Base-by-base conservation (phyloP, 2,797 vertebrate species). In the Microctenopoma stevenorrisi region DNA sequence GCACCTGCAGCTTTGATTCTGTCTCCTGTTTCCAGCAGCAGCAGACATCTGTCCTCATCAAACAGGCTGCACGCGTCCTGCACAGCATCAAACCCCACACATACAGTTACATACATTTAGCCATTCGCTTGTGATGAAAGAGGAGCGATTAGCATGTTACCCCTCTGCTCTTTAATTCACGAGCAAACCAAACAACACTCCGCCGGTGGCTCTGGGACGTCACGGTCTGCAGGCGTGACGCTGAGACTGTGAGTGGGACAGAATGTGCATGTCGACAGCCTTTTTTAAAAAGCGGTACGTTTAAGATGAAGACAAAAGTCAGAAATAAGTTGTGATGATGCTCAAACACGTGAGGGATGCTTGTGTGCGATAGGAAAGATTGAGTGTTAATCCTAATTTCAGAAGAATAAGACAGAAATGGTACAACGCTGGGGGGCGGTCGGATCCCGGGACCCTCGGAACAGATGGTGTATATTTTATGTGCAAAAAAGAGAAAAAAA, bases 181-280 rank as follows among this genome's bases (percentile, higher is more conserved):
- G 4, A 5, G 28, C 5, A 30, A 30, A 30, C 5, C 4, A 30
- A 30, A 30, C 28, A 30, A 30, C 28, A 30, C 28, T 72, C 46
- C 68, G 15, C 77, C 76, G 25, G 52, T 33, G 49, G 82, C 81
- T 86, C 64, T 78, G 76, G 63, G 73, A 18, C 66, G 46, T 66
- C 28, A 43, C 49, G 0, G 72, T 78, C 81, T 59, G 55, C 6
- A 4, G 75, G 61, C 57, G 68, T 40, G 4, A 68, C 18, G 38
- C 72, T 38, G 68, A 81, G 71, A 73, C 71, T 78, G 75, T 68
- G 72, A 74, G 30, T 7, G 54, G 57, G 64, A 48, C 65, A 74
- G 83, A 78, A 83, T 76, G 85, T 83, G 90, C 90, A 92, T 91
- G 89, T 80, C n/a, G 26, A 76, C 56, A 46, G 74, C 28, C 25